phyloP scores from a whole-genome alignment of 2,888 invertebrate species.

The Rhingia campestris region DNA sequence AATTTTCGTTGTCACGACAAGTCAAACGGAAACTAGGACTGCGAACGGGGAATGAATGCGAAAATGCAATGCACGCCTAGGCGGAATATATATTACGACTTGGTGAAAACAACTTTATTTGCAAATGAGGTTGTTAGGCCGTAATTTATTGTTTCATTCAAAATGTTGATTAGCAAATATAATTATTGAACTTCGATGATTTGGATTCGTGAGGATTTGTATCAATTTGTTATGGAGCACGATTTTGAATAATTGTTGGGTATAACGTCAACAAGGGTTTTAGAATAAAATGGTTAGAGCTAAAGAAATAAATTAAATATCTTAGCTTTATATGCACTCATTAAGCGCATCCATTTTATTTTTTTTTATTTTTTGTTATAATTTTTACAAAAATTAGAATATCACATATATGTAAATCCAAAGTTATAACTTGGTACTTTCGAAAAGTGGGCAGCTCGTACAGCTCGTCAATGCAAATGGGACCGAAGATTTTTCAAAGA shows the following conservation, averaged over 20 bases:
- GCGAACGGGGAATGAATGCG: conserved; percentile 1
- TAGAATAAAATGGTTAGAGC: too few relatives aligned
- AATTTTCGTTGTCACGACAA: conserved; percentile 67
- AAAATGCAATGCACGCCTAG: conserved; percentile 44
- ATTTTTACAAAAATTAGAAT: background rate
- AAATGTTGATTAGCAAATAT: conserved; percentile 6
- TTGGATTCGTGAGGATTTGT: background rate
- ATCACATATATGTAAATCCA: background rate
- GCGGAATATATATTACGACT: conserved; percentile 3
- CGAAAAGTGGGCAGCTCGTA: too few relatives aligned
- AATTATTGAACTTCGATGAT: background rate
- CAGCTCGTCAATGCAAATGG: too few relatives aligned
- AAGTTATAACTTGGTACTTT: too few relatives aligned
- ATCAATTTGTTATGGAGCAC: background rate
- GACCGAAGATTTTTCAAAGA: too few relatives aligned
- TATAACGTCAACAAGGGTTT: too few relatives aligned
- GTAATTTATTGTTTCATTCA: conserved; percentile 5
- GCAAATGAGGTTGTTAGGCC: conserved; percentile 22
- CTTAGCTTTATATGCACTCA: too few relatives aligned
- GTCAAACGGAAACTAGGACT: conserved; percentile 1
- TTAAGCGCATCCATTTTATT: too few relatives aligned
- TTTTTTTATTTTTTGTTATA: too few relatives aligned
- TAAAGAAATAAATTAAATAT: too few relatives aligned
- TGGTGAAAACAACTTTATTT: conserved; percentile 24
- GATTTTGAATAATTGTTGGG: too few relatives aligned